Evolutionary conservation across 2,888 invertebrate species (phyloP).

Genomic region (Drosophila histrio): DNA sequence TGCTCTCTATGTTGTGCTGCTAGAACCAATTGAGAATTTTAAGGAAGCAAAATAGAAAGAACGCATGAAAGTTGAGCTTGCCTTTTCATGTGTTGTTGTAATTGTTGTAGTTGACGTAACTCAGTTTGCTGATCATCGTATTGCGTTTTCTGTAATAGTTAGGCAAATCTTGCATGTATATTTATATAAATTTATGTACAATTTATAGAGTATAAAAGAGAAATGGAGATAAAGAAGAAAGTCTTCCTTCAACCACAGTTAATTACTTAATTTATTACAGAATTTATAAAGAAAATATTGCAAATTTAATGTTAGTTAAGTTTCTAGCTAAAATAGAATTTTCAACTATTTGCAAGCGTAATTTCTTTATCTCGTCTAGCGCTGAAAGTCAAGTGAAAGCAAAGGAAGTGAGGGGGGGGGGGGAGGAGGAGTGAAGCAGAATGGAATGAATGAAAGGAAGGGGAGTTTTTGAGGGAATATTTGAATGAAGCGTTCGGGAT

Average conservation of each 20-base stretch:
- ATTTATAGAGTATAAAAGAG: no score
- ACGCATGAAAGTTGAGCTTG: no score
- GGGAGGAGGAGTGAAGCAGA: neutral
- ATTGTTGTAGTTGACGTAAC: no score
- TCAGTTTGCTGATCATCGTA: no score
- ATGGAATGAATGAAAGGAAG: no score
- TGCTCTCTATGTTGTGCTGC: no score
- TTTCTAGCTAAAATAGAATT: neutral
- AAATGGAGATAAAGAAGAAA: neutral
- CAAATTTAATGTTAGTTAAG: neutral
- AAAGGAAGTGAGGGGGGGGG: neutral
- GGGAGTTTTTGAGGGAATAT: slow-evolving; percentile 28
- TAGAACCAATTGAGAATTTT: no score
- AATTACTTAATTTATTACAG: neutral
- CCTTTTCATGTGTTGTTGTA: no score
- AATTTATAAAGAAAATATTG: neutral
- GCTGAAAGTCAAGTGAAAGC: slow-evolving; percentile 8
- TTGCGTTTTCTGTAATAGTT: no score
- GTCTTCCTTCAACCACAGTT: neutral
- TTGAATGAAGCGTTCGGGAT: slow-evolving; percentile 45
- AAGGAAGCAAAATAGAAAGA: no score
- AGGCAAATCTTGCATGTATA: no score
- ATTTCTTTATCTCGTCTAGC: slow-evolving; percentile 6
- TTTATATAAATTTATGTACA: no score
- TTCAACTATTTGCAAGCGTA: neutral